These are phyloP conservation scores for Cerceris ruficornis DNA, from an alignment of 2,888 invertebrate genomes.

Conservation along the genomic window DNA sequence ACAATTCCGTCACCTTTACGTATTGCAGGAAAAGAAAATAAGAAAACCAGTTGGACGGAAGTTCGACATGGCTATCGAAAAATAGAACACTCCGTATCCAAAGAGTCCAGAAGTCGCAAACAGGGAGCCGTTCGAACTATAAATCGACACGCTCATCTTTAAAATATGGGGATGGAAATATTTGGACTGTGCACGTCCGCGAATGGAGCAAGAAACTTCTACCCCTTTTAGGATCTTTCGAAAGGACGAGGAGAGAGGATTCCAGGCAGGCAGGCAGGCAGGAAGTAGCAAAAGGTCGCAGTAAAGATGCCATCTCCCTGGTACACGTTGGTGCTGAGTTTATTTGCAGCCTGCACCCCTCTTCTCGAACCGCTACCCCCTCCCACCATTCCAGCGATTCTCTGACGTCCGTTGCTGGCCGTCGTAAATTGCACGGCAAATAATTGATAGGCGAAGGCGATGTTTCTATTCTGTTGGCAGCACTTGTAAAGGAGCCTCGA, in stretches of 20 bases:
- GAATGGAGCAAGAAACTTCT: constrained; percentile 60
- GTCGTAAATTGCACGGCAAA: constrained; percentile 77
- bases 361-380: constrained; percentile 12
- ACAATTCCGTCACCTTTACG: neutral
- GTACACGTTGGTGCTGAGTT: constrained; percentile 56
- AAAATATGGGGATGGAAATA: constrained; percentile 80
- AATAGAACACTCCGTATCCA: constrained; percentile 65
- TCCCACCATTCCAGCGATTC: constrained; percentile 41
- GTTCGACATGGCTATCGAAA: constrained; percentile 36
- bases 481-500: constrained; percentile 78
- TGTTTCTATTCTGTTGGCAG: constrained; percentile 81
- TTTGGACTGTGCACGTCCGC: constrained; percentile 70
- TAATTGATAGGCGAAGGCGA: constrained; percentile 81
- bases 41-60: neutral
- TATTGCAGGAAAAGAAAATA: neutral
- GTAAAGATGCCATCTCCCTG: constrained; percentile 77
- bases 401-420: constrained; percentile 48
- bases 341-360: constrained; percentile 64
- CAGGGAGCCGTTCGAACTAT: constrained; percentile 58
- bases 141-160: constrained; percentile 79
- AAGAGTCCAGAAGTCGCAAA: constrained; percentile 49
- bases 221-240: constrained; percentile 12
- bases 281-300: constrained; percentile 72
- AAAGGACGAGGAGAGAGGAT: constrained; percentile 21
- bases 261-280: constrained; percentile 43